Base-by-base conservation (phyloP, 2,797 vertebrate species). In the Sebastes hubbsi region DNA sequence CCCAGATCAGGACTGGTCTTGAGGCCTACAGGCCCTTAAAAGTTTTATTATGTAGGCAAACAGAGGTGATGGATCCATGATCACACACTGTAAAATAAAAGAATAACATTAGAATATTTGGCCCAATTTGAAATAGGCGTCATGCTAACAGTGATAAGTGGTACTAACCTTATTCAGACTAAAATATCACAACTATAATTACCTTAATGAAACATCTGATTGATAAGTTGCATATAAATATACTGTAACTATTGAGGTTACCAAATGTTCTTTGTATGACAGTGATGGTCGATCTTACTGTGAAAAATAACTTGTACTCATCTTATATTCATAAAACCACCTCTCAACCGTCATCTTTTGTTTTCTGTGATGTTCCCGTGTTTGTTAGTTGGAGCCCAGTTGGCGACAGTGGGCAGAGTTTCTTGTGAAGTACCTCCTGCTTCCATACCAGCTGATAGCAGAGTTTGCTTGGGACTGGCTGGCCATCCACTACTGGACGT, bases 391-490 rank as follows among this genome's bases (percentile, higher is more conserved):
- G 83, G 94, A 97, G 62, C 97, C 97, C 54, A 95, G 93, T 10
- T 97, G 96, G 97, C 95, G 89, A 27, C 98, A 99, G 81, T 99
- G 97, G 98, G 93, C 92, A 20, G 97, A 97, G 90, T 99, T 99
- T 84, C 93, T 96, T 11, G 93, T 98, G 16, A 99, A 99, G 76
- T 98, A 96, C 84, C 84, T 95, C 46, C 95, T 99, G 89, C 95
- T 99, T 74, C 98, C 98, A 0, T 99, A 99, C 90, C 97, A 98
- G 91, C 91, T 99, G 88, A 95, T 98, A 20, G 97, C 97, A 13
- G 97, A 98, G 85, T 99, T 99, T 90, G 97, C 97, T 6, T 99
- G 98, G 97, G 96, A 98, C 89, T 99, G 98, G 98, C 87, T 98
- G 68, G 94, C 96, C 1, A 93, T 97, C 65, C 98, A 99, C 81